These are phyloP conservation scores for Paraescarpia echinospica DNA, from an alignment of 1,140 invertebrate genomes.

Conservation along the genomic window DNA sequence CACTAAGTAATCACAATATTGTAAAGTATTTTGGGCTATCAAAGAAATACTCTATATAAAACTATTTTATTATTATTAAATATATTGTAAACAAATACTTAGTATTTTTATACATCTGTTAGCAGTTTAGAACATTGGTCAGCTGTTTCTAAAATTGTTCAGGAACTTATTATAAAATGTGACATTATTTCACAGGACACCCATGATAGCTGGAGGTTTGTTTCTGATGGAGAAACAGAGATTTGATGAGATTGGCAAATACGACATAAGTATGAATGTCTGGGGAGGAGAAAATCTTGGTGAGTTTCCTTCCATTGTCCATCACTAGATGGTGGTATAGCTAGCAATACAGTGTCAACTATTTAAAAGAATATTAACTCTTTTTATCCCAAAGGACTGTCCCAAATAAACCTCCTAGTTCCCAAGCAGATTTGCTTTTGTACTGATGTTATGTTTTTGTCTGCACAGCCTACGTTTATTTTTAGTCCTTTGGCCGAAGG, in stretches of 20 bases:
- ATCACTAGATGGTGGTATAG: background rate
- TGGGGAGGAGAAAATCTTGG: slow-evolving; percentile 59
- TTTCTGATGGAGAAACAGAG: slow-evolving; percentile 57
- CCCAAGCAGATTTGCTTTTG: no score
- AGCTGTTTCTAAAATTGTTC: background rate
- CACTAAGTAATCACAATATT: no score
- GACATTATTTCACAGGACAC: slow-evolving; percentile 45
- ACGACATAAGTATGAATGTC: slow-evolving; percentile 58
- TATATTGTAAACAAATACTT: background rate
- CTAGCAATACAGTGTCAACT: background rate
- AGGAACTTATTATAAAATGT: background rate
- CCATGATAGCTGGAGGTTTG: slow-evolving; percentile 59
- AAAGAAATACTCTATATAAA: no score
- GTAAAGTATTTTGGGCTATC: no score
- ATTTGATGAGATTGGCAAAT: slow-evolving; percentile 58
- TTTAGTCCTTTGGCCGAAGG: no score
- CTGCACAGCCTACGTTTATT: no score
- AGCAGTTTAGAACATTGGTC: background rate
- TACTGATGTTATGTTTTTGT: no score
- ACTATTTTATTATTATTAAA: background rate
- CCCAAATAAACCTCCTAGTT: no score
- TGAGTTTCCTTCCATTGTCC: slow-evolving; percentile 31
- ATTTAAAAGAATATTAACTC: no score
- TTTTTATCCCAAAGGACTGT: no score
- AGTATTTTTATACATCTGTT: background rate